Conservation (phyloP, 1,140 invertebrate species). For the Choristoneura fumiferana region DNA sequence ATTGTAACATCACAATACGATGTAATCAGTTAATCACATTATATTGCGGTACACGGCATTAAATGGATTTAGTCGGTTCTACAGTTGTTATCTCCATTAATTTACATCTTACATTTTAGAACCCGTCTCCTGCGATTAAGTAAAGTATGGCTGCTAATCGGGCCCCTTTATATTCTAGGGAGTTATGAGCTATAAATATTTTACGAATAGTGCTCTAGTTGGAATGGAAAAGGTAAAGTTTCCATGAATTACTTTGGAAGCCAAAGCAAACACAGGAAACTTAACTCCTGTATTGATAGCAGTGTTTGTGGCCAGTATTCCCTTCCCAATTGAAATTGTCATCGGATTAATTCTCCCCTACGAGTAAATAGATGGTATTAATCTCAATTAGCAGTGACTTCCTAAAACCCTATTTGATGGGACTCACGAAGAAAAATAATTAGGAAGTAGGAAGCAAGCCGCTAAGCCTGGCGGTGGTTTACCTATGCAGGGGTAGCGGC, state of each 20-base stretch:
- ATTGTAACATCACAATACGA: too few species aligned
- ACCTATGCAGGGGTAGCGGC: conserved; percentile 15
- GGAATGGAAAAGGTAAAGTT: too few species aligned
- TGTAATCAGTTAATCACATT: neutral
- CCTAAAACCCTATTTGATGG: neutral
- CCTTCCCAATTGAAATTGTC: too few species aligned
- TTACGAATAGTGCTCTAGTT: too few species aligned
- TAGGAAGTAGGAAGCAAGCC: conserved; percentile 7
- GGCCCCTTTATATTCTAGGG: too few species aligned
- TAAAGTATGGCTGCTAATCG: too few species aligned
- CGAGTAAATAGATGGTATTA: neutral
- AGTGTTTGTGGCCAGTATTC: too few species aligned
- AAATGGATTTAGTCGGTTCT: neutral
- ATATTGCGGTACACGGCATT: neutral
- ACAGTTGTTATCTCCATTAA: neutral
- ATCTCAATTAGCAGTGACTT: neutral
- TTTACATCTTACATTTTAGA: neutral
- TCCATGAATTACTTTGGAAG: too few species aligned
- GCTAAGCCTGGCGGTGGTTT: conserved; percentile 13
- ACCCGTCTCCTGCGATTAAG: neutral
- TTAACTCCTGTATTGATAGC: too few species aligned
- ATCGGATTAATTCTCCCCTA: too few species aligned
- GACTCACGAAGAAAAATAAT: conserved; percentile 7
- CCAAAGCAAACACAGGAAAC: too few species aligned
- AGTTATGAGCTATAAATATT: too few species aligned